These are phyloP conservation scores for Stenoptilia bipunctidactyla DNA, from an alignment of 2,888 invertebrate genomes.

Conservation along the genomic window DNA sequence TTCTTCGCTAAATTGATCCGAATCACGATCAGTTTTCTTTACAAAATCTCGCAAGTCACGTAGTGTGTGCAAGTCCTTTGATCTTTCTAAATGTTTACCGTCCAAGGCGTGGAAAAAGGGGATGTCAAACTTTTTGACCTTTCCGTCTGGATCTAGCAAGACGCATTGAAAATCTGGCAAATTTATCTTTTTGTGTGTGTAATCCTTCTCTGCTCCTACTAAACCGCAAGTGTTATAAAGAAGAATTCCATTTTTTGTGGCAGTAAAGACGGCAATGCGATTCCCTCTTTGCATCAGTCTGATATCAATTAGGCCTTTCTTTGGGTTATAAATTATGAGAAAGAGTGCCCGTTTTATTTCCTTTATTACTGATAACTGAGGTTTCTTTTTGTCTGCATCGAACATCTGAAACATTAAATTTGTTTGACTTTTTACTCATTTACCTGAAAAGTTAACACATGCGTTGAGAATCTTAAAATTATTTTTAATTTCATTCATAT, in stretches of 20 bases:
- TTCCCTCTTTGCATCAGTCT: constrained; percentile 92
- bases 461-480: neutral
- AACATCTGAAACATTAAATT: constrained; percentile 58
- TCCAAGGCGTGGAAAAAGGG: constrained; percentile 94
- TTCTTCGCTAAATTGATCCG: constrained; percentile 63
- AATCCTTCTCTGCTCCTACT: constrained; percentile 76
- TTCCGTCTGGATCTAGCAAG: constrained; percentile 86
- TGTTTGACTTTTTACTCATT: too few relatives aligned
- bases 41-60: constrained; percentile 79
- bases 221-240: constrained; percentile 86
- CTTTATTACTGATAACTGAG: constrained; percentile 47
- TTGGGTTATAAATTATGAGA: constrained; percentile 92
- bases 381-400: constrained; percentile 52
- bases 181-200: constrained; percentile 68
- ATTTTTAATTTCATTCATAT: too few relatives aligned
- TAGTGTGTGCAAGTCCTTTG: constrained; percentile 88
- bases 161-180: constrained; percentile 79
- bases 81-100: constrained; percentile 87
- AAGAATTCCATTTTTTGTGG: constrained; percentile 85
- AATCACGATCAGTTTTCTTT: constrained; percentile 64
- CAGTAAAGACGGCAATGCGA: constrained; percentile 91
- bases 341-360: constrained; percentile 79
- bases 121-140: constrained; percentile 84
- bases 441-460: neutral
- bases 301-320: constrained; percentile 92